Base-by-base conservation (phyloP, 2,888 invertebrate species). In the Drosophila longiperda region DNA sequence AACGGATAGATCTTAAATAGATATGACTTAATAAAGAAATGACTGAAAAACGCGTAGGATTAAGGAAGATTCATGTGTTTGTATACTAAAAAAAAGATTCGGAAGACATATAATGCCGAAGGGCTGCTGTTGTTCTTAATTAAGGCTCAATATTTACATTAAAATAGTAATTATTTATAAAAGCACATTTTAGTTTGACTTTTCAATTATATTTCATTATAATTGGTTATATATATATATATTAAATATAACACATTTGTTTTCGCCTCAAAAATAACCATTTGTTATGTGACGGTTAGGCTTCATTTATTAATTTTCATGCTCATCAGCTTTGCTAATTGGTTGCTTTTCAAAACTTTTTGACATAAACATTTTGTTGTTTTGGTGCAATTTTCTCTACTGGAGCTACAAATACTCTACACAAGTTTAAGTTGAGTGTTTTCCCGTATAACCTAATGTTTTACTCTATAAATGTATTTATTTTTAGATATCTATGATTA, bases 81-180 rank as follows among this genome's bases (percentile, higher is more conserved):
- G 38, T 1, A n/a, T 9, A n/a, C 9, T 9, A 3, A n/a, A 40
- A 9, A 9, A 38, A 17, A 42, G 3, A 20, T 42, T 42, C 1
- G 0, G 20, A 42, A 6, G 12, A 6, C 12, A 20, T 12, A 42
- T 20, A 42, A 12, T 20, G 42, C 12, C 12, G 3, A 42, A 42
- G 3, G 6, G 42, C 11, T 11, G 11, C 11, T 42, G 6, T 12
- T 42, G 1, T 20, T 20, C 12, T 42, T 12, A 45, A 12, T 6
- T 7, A 20, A 3, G 7, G 3, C 20, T 45, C 12, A 45, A 12
- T 7, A 20, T 20, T 20, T 45, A 7, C 3, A 20, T 45, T 2
- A 15, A 0, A 1, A 8, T 3, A 15, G 3, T 3, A 20, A 1
- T 23, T 8, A 20, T 8, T 20, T 20, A 15, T 1, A 1, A 15